Conservation (phyloP, 2,113 vertebrate species). For the Mirza zaza region DNA sequence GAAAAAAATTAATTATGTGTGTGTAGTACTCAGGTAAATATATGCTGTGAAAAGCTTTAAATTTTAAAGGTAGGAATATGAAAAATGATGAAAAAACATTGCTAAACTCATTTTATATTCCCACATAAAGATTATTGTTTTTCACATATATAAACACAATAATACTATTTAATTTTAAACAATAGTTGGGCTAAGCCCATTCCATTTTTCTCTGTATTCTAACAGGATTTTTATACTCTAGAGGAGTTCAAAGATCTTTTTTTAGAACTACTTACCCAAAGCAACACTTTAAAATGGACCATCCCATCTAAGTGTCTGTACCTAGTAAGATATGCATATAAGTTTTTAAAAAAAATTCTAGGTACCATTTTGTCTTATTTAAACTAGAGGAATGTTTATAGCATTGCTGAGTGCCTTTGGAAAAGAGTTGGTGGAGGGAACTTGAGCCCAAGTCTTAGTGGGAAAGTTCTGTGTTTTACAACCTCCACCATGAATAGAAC, state of each 20-base stretch:
- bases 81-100: background rate
- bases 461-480: background rate
- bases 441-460: background rate
- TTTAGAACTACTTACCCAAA: background rate
- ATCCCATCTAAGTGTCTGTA: background rate
- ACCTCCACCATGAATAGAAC: background rate
- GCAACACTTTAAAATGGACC: background rate
- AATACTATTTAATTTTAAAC: background rate
- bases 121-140: background rate
- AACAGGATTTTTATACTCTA: background rate
- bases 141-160: background rate
- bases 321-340: background rate
- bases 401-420: background rate
- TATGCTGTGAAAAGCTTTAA: constrained; percentile 19
- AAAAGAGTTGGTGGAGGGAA: background rate
- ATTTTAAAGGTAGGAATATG: background rate
- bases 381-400: background rate
- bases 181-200: background rate
- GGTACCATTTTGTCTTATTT: background rate
- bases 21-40: background rate
- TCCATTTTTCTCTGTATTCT: background rate
- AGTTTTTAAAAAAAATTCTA: background rate
- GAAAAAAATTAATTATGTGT: background rate
- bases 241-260: background rate
- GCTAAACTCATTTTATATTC: background rate